Percentiles rank a stretch among this genome's conserved stretches.
Conservation (phyloP, 2,888 invertebrate genomes). For the Trachelus troglodyta region DNA sequence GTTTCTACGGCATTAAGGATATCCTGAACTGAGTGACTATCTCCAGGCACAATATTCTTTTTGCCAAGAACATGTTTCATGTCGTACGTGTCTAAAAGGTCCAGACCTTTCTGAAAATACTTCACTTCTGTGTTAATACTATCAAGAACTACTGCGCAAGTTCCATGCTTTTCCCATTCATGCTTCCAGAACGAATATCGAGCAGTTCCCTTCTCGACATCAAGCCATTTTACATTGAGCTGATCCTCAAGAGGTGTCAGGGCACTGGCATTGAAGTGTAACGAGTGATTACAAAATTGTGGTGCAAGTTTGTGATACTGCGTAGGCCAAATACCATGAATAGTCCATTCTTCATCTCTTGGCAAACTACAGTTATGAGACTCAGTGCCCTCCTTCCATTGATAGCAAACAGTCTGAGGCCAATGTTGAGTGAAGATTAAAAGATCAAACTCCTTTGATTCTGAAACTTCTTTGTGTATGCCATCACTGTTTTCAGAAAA, state of each 20-base stretch:
- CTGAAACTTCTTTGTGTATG: neutral
- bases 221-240: slow-evolving; percentile 77
- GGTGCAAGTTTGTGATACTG: slow-evolving; percentile 77
- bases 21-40: slow-evolving; percentile 43
- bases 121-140: slow-evolving; percentile 73
- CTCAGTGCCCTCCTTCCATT: slow-evolving; percentile 75
- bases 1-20: slow-evolving; percentile 70
- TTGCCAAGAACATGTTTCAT: slow-evolving; percentile 72
- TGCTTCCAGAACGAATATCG: slow-evolving; percentile 78
- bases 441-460: slow-evolving; percentile 74
- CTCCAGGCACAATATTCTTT: slow-evolving; percentile 71
- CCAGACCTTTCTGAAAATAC: slow-evolving; percentile 76
- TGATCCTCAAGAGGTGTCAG: slow-evolving; percentile 71
- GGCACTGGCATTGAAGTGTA: slow-evolving; percentile 74
- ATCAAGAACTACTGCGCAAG: slow-evolving; percentile 75
- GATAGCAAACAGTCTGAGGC: slow-evolving; percentile 79
- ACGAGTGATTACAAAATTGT: slow-evolving; percentile 76
- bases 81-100: slow-evolving; percentile 72
- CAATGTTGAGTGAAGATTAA: slow-evolving; percentile 85
- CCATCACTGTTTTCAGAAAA: too few relatives aligned
- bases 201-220: slow-evolving; percentile 73
- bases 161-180: slow-evolving; percentile 88
- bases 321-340: slow-evolving; percentile 89
- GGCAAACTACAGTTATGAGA: slow-evolving; percentile 76
- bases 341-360: slow-evolving; percentile 75